Evolutionary conservation across 2,113 vertebrate species (phyloP).

Genomic region (Pardalotus punctatus): DNA sequence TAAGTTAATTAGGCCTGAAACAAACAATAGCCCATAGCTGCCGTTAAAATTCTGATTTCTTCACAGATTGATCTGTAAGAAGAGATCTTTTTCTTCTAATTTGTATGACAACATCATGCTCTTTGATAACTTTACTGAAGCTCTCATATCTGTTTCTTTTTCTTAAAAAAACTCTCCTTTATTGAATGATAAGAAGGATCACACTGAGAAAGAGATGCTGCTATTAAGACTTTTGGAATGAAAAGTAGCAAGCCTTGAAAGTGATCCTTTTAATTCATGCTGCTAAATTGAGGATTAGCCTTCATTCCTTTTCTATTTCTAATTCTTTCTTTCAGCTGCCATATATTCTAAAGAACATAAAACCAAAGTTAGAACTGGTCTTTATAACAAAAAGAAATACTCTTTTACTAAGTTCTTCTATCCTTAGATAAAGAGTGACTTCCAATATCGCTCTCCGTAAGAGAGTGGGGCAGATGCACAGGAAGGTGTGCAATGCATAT

Average conservation of each 20-base stretch:
- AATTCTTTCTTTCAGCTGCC: not conserved
- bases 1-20: not conserved
- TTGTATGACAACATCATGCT: not conserved
- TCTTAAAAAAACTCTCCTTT: not conserved
- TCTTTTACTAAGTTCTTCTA: not conserved
- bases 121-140: not conserved
- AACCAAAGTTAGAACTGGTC: not conserved
- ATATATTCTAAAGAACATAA: not conserved
- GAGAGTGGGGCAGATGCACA: not conserved
- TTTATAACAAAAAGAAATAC: not conserved
- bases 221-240: not conserved
- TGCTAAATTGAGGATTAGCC: constrained; percentile 26
- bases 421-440: not conserved
- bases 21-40: not conserved
- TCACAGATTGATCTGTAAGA: not conserved
- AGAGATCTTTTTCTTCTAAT: not conserved
- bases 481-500: not conserved
- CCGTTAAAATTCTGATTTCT: not conserved
- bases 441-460: not conserved
- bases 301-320: not conserved
- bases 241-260: constrained; percentile 7
- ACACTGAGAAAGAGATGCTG: not conserved
- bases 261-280: not conserved
- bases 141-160: not conserved
- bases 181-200: not conserved